These are phyloP conservation scores for Caracal caracal DNA, from an alignment of 2,113 vertebrate species.

Conservation along the genomic window DNA sequence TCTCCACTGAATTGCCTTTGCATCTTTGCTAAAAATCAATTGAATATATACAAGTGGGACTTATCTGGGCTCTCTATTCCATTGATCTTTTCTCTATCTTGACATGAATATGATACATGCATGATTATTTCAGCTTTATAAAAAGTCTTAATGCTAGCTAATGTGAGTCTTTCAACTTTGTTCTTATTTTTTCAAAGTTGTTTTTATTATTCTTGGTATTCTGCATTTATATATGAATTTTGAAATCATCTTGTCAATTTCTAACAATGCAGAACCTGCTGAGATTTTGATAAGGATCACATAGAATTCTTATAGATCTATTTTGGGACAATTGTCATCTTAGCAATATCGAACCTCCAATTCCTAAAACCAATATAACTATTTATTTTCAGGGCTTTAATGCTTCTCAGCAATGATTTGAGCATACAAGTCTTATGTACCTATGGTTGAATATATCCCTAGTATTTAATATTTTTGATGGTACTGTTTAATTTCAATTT, in stretches of 20 bases:
- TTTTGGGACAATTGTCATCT: not conserved
- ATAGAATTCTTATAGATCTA: not conserved
- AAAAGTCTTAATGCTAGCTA: not conserved
- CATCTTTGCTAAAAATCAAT: not conserved
- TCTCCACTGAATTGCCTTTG: not conserved
- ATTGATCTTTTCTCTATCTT: not conserved
- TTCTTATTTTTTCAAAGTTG: not conserved
- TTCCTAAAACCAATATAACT: not conserved
- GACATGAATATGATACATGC: not conserved
- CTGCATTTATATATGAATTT: not conserved
- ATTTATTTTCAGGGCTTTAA: not conserved
- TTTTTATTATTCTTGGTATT: not conserved
- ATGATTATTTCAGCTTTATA: not conserved
- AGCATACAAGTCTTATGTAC: not conserved
- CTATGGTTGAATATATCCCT: not conserved
- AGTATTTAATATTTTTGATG: not conserved
- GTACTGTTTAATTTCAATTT: not conserved
- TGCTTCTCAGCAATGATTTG: not conserved
- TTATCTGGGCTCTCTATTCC: not conserved
- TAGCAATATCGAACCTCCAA: not conserved
- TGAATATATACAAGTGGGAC: not conserved
- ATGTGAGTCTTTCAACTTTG: not conserved
- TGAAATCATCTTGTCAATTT: conserved; percentile 2
- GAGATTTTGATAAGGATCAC: not conserved
- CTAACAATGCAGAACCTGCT: not conserved